Percentiles rank a stretch among this genome's conserved stretches.
These are phyloP conservation scores for Silurus aristotelis DNA, from an alignment of 2,797 vertebrate genomes.

Conservation along the genomic window DNA sequence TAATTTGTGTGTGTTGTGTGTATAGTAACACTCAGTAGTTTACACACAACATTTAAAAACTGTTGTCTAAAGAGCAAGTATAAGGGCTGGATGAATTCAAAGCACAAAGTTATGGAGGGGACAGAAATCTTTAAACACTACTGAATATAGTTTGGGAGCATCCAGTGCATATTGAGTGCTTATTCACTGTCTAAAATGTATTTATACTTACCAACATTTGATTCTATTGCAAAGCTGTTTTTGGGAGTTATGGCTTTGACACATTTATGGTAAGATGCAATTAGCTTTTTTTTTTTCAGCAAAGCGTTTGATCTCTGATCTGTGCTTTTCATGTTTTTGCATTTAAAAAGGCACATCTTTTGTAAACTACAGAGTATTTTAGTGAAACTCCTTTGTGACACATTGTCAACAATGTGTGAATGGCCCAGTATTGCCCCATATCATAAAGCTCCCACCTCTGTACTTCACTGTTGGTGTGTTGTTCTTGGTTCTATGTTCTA, in stretches of 20 bases:
- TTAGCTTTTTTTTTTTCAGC: no score
- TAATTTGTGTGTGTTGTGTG: background rate
- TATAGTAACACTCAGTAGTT: background rate
- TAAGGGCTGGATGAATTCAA: background rate
- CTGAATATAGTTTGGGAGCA: no score
- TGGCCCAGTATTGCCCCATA: background rate
- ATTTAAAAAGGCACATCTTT: no score
- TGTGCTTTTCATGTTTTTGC: no score
- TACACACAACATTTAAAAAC: background rate
- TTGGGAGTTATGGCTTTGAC: no score
- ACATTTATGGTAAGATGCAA: no score
- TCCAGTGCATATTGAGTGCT: background rate
- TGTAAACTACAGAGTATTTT: no score
- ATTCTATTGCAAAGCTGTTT: no score
- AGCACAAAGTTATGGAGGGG: background rate
- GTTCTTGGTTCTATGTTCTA: background rate
- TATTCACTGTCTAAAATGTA: background rate
- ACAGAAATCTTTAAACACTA: no score
- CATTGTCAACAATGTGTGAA: background rate
- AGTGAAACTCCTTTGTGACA: no score
- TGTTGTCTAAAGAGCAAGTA: background rate
- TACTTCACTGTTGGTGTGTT: background rate
- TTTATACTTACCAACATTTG: no score
- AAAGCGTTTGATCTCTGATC: no score
- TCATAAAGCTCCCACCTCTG: background rate